These are phyloP conservation scores for Reinhardtius hippoglossoides DNA, from an alignment of 2,113 vertebrate species.

Conservation along the genomic window DNA sequence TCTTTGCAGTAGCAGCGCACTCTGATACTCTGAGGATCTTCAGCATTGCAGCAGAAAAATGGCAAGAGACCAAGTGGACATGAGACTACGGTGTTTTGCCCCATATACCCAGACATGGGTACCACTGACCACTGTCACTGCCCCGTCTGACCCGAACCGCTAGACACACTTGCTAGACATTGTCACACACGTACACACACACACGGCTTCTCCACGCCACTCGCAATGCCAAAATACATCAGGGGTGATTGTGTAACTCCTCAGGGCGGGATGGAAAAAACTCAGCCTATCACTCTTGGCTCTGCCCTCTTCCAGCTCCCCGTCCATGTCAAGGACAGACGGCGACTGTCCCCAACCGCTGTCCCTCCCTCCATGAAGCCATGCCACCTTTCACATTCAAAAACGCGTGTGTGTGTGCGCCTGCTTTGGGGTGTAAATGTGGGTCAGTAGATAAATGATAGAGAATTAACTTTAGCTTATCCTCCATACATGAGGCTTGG, in stretches of 20 bases:
- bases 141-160: slow-evolving; percentile 32
- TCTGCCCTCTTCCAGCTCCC: neutral
- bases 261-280: slow-evolving; percentile 46
- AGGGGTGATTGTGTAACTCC: slow-evolving; percentile 64
- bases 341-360: slow-evolving; percentile 31
- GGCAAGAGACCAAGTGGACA: slow-evolving; percentile 23
- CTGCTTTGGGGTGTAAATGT: slow-evolving; percentile 36
- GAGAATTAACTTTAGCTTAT: neutral
- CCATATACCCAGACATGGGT: slow-evolving; percentile 26
- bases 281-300: slow-evolving; percentile 48
- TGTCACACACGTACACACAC: neutral
- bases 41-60: slow-evolving; percentile 21
- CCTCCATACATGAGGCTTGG: neutral
- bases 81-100: slow-evolving; percentile 11
- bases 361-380: slow-evolving; percentile 29
- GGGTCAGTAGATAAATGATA: slow-evolving; percentile 25
- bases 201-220: slow-evolving; percentile 11
- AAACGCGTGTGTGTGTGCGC: neutral
- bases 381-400: slow-evolving; percentile 46
- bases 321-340: slow-evolving; percentile 56
- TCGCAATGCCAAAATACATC: slow-evolving; percentile 58
- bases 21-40: slow-evolving; percentile 2
- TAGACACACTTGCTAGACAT: too few species aligned
- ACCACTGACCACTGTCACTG: slow-evolving; percentile 38
- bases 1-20: neutral